Conservation (phyloP, 2,797 vertebrate genomes). For the Ceyx erithaca region DNA sequence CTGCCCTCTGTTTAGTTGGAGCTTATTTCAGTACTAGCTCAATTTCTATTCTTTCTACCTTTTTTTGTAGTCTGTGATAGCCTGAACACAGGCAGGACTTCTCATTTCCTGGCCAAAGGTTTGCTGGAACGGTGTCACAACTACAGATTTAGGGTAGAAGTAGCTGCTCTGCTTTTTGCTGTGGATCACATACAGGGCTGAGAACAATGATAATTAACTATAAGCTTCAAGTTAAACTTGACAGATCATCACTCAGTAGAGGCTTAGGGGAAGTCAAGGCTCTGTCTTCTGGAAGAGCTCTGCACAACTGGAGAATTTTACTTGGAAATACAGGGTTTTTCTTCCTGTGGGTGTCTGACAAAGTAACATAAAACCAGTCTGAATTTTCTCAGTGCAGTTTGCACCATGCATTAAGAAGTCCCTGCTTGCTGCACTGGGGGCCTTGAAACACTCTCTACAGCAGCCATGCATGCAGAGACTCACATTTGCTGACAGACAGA, state of each 20-base stretch:
- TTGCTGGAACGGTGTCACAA: no score
- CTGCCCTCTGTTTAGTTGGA: not conserved
- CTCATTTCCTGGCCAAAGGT: no score
- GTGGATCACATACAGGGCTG: no score
- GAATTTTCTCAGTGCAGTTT: not conserved
- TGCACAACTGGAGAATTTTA: not conserved
- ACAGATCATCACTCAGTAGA: no score
- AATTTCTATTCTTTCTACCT: not conserved
- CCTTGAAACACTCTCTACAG: not conserved
- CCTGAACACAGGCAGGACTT: no score
- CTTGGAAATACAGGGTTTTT: not conserved
- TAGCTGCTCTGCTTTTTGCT: no score
- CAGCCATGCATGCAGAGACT: not conserved
- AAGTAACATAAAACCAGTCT: not conserved
- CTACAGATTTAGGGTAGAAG: no score
- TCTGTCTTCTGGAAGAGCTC: not conserved
- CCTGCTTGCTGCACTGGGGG: not conserved
- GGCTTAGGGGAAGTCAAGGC: no score
- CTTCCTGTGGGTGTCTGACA: not conserved
- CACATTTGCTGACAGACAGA: no score
- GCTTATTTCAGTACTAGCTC: not conserved
- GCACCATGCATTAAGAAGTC: not conserved
- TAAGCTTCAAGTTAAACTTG: no score
- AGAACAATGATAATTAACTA: no score
- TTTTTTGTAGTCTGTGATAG: no score